Percentiles rank a stretch among this genome's conserved stretches.
These are phyloP conservation scores for Hyperoplus immaculatus DNA, from an alignment of 2,797 vertebrate species.

Conservation along the genomic window DNA sequence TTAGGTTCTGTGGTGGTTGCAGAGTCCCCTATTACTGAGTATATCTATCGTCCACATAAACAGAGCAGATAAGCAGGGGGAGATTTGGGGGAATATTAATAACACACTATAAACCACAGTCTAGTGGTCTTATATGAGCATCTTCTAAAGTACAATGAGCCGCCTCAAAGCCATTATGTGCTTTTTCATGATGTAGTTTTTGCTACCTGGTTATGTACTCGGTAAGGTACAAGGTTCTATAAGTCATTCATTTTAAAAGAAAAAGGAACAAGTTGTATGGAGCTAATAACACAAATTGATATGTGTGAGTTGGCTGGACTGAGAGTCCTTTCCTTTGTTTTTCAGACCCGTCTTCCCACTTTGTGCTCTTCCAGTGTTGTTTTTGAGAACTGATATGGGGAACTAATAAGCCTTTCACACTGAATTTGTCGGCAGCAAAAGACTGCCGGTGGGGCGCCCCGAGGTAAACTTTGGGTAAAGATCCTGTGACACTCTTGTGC, in stretches of 20 bases:
- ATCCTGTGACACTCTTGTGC: neutral
- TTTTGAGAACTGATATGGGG: conserved; percentile 4
- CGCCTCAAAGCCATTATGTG: neutral
- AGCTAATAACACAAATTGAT: neutral
- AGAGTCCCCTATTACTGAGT: neutral
- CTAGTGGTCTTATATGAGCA: conserved; percentile 23
- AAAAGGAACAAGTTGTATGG: neutral
- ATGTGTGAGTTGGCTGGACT: neutral
- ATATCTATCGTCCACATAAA: conserved; percentile 42
- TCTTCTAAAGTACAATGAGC: neutral
- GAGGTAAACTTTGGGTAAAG: neutral
- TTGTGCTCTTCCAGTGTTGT: neutral
- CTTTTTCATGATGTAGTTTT: conserved; percentile 14
- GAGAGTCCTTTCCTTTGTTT: neutral
- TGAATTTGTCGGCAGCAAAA: neutral
- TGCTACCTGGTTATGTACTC: neutral
- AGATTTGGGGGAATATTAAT: conserved; percentile 51
- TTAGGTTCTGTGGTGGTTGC: conserved; percentile 2
- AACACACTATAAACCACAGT: conserved; percentile 32
- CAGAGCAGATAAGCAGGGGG: conserved; percentile 51
- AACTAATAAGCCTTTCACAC: neutral
- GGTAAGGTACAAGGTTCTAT: neutral
- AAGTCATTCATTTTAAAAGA: too few species aligned
- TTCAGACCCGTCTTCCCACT: neutral
- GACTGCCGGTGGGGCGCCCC: neutral